Evolutionary conservation across 2,888 invertebrate genomes (phyloP), one percentile per base, ranked within the genome.

Genomic region (Pegoplata infirma): DNA sequence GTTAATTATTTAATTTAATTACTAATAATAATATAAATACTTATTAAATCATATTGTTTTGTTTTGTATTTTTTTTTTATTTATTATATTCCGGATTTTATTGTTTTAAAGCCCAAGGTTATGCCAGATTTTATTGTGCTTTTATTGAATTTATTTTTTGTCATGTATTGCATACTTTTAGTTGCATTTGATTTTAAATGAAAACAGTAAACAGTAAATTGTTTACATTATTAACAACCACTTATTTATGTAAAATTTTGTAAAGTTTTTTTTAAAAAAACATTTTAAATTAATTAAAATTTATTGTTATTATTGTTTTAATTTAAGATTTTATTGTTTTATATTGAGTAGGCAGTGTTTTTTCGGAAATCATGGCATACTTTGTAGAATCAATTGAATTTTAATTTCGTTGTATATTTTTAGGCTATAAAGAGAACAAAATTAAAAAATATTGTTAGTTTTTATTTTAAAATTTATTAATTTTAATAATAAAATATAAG

Each of bases 401-500:
- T n/a, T n/a, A n/a, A 59, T 61, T 68, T 75, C 53, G 68, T 68
- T 75, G 67, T 44, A 8, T 49, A 40, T n/a, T 74, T 55, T 40
- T 59, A 75, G 56, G 8, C 75, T 75, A 12, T 49, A 14, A 66
- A 59, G 17, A 59, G 3, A 55, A n/a, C n/a, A 5, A 55, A 17
- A 36, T 23, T 32, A 32, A 32, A 32, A 12, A 32, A 32, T 10
- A n/a, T n/a, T n/a, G n/a, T n/a, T n/a, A 6, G 10, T 32, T 32
- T 10, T 32, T 10, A 32, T 8, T 32, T 32, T 32, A 32, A 32
- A 32, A 32, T 32, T 32, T 32, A 10, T 32, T 32, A n/a, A n/a
- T n/a, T n/a, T n/a, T n/a, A n/a, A n/a, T n/a, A n/a, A n/a, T n/a
- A n/a, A n/a, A n/a, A n/a, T n/a, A n/a, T n/a, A n/a, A n/a, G n/a